Evolutionary conservation across 2,113 vertebrate genomes (phyloP).

Genomic region (Alexandromys fortis): DNA sequence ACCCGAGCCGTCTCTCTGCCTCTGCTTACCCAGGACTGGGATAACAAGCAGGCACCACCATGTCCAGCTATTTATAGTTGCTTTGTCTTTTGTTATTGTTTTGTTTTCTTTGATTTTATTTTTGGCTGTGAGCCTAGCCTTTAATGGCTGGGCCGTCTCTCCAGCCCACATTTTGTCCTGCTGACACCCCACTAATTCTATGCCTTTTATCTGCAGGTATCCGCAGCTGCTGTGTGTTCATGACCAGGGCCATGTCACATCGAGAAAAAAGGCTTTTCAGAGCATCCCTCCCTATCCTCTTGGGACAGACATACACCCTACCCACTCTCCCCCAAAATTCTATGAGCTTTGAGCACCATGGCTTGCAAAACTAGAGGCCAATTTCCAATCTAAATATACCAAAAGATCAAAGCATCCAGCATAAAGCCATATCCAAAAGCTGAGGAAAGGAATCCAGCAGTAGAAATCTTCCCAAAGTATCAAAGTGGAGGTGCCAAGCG

Average conservation of each 20-base stretch:
- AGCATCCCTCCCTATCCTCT: neutral
- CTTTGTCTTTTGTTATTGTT: neutral
- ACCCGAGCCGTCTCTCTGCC: rapidly evolving
- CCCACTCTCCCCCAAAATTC: neutral
- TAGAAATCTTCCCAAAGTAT: conserved; percentile 53
- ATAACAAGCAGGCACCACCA: neutral
- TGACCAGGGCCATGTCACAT: neutral
- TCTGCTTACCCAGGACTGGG: neutral
- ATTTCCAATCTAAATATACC: conserved; percentile 13
- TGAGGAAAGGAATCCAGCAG: conserved; percentile 17
- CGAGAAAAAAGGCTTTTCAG: neutral
- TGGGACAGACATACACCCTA: neutral
- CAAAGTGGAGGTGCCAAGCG: conserved; percentile 41
- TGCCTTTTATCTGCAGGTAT: neutral
- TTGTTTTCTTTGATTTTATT: neutral
- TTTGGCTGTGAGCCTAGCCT: neutral
- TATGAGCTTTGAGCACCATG: neutral
- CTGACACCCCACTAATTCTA: too few species aligned
- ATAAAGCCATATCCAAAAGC: neutral
- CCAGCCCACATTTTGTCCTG: neutral
- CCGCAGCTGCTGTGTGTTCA: neutral
- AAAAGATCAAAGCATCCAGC: neutral
- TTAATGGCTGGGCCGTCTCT: neutral
- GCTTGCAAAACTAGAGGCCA: conserved; percentile 8
- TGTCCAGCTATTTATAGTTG: neutral